phyloP scores from a whole-genome alignment of 2,113 vertebrate genomes.

The Sarotherodon lohbergeri region DNA sequence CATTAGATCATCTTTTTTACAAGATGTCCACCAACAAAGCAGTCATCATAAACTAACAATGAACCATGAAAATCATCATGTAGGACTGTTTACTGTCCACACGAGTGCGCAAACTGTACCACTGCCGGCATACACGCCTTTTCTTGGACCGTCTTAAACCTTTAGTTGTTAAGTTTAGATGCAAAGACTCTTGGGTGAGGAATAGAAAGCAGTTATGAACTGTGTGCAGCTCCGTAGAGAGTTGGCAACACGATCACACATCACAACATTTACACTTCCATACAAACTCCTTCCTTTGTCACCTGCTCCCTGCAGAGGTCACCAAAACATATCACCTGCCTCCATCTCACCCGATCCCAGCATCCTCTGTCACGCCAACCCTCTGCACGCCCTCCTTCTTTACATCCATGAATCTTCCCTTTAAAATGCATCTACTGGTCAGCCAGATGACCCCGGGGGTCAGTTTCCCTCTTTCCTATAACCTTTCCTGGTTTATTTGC shows the following conservation, averaged over 20 bases:
- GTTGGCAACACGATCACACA: background rate
- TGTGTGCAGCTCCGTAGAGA: background rate
- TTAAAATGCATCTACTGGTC: background rate
- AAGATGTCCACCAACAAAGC: background rate
- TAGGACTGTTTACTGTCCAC: background rate
- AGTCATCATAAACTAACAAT: background rate
- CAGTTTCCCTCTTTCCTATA: accelerated
- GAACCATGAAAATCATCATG: accelerated
- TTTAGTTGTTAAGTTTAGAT: background rate
- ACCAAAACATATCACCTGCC: background rate
- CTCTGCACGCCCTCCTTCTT: background rate
- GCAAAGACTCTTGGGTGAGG: background rate
- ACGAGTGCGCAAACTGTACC: background rate
- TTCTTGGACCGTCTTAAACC: background rate
- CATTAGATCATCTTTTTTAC: background rate
- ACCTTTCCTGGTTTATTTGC: background rate
- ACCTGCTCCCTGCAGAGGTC: background rate
- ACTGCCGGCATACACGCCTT: accelerated
- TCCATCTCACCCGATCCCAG: background rate
- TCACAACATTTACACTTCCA: background rate
- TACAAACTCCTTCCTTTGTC: background rate
- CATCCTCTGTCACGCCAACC: background rate
- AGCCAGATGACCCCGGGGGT: background rate
- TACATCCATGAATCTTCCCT: background rate
- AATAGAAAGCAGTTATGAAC: accelerated